Base-by-base conservation (phyloP, 2,113 vertebrate species). In the Azemiops feae region DNA sequence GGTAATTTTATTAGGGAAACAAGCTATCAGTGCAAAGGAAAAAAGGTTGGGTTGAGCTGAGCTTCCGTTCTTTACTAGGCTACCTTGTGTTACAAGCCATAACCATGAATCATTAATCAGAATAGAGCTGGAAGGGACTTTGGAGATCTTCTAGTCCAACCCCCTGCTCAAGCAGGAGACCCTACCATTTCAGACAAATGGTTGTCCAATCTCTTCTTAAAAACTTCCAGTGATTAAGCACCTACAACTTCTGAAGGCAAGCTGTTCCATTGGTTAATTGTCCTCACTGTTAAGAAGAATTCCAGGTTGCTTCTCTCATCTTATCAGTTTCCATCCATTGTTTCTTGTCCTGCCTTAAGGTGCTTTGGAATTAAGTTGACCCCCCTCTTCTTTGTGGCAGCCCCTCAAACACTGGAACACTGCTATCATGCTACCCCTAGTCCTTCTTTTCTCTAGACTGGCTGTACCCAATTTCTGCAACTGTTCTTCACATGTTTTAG, bases 61-160 rank as follows among this genome's bases (percentile, higher is more conserved):
- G 0, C 1, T 10, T 20, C 10, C 10, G 1, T n/a, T 1, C 5
- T 9, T 50, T 2, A 85, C 20, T 27, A 22, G 20, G 3, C 22
- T 92, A 10, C 2, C 47, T 64, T 74, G 9, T 57, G 22, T 53
- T 53, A 57, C 45, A 64, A 85, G 27, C 58, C 85, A 47, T 60
- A 39, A 43, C 25, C 1, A 0, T 47, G 12, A n/a, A 69, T 69
- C 64, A 69, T 69, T 16, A 16, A 69, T 2, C 4, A 69, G 30
- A 69, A 69, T 34, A 34, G 64, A 69, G 64, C 2, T 69, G 30
- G 2, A 69, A 64, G 5, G 64, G 30, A 18, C 64, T 5, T 34
- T 34, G 30, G 10, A 69, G 64, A 14, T 69, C 64, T 34, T 34
- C 64, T 69, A 34, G 12, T 69, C 30, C 14, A 34, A 5, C 12